Percentiles rank a stretch among this genome's conserved stretches.
Conservation (phyloP, 1,140 invertebrate genomes). For the Drosophila nannoptera region DNA sequence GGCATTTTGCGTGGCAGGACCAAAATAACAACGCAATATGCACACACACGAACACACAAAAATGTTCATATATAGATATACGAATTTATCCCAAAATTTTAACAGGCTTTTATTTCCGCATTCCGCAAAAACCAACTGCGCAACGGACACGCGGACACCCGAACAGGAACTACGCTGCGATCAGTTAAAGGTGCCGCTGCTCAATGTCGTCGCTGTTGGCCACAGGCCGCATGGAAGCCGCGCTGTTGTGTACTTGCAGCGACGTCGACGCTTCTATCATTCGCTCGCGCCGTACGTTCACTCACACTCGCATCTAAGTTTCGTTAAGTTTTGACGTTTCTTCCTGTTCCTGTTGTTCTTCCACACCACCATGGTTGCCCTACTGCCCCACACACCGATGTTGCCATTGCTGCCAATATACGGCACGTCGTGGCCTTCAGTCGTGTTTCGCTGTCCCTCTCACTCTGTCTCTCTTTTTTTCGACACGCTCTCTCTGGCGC, state of each 20-base stretch:
- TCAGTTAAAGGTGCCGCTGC: slow-evolving; percentile 73
- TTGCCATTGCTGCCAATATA: slow-evolving; percentile 13
- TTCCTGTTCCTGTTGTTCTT: slow-evolving; percentile 70
- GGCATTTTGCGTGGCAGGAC: slow-evolving; percentile 30
- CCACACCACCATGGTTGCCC: slow-evolving; percentile 48
- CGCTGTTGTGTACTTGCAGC: slow-evolving; percentile 14
- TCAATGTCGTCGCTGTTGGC: slow-evolving; percentile 66
- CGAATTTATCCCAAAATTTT: slow-evolving; percentile 18
- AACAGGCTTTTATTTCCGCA: slow-evolving; percentile 13
- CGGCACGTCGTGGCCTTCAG: slow-evolving; percentile 55
- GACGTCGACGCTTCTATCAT: slow-evolving; percentile 49
- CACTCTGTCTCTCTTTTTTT: neutral
- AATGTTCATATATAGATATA: neutral
- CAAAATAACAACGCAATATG: slow-evolving; percentile 32
- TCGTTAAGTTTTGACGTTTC: slow-evolving; percentile 68
- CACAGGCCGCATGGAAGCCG: slow-evolving; percentile 72
- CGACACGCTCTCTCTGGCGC: slow-evolving; percentile 16
- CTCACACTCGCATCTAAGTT: slow-evolving; percentile 35
- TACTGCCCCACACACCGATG: slow-evolving; percentile 71
- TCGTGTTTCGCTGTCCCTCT: slow-evolving; percentile 13
- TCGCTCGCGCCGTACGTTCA: slow-evolving; percentile 23
- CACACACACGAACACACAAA: neutral
- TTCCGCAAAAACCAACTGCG: slow-evolving; percentile 14
- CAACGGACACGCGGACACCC: slow-evolving; percentile 15
- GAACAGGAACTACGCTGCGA: slow-evolving; percentile 54